Evolutionary conservation across 2,888 invertebrate species (phyloP), one percentile per base, ranked within the genome.

Genomic region (Drosophila demipolita): DNA sequence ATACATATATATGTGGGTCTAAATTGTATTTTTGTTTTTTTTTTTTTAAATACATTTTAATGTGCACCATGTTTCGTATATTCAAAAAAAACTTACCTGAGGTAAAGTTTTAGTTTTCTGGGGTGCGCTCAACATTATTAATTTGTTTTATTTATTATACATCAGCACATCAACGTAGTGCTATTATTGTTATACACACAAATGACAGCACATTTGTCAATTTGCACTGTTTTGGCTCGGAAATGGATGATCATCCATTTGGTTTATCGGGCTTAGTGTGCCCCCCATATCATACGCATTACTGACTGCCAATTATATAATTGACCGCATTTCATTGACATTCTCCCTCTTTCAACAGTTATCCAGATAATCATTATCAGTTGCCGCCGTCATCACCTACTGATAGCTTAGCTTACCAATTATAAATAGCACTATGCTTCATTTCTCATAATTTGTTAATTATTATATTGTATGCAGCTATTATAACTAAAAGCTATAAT

Each of bases 301-400:
- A 40, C 49, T 15, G 53, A 52, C 57, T 66, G 52, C 11, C 67
- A 67, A 87, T 83, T 85, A 80, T 72, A 75, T 82, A 82, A 83
- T 84, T 87, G 87, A 68, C 66, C 63, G 63, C 63, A 71, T 75
- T 77, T 67, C 52, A 68, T 62, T 85, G 84, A 72, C 66, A 69
- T 69, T 23, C 76, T 48, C 42, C 15, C n/a, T n/a, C 26, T 12
- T 26, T 11, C 11, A 5, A 1, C 52, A 40, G 33, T 64, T 45
- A 38, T 54, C 53, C 38, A 54, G 55, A 38, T 17, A 50, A 54
- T 54, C 48, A 68, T 45, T 66, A 59, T 68, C 50, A 65, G 49
- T 35, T 23, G 61, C 49, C 59, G 48, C 42, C 40, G 42, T 26
- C 45, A 15, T 33, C 23, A 11, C 15, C 53, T 45, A 33, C 66